A percentile compares a stretch with the other conserved stretches of the same genome.
phyloP scores from a whole-genome alignment of 1,140 invertebrate genomes.

The Orchestia grillus region DNA sequence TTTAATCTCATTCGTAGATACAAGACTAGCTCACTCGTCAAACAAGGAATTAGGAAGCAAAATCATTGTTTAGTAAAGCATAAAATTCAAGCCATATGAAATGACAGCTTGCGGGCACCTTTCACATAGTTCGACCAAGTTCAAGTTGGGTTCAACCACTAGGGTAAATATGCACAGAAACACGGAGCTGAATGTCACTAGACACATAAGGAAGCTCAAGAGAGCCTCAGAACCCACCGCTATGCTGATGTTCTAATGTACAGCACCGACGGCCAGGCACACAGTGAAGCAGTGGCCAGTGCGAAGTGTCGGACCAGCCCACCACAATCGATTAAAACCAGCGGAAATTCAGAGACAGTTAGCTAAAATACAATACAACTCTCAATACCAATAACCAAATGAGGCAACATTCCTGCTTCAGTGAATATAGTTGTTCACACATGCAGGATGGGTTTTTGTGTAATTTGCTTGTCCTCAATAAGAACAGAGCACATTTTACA shows the following conservation, averaged over 20 bases:
- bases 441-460: no score
- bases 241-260: conserved; percentile 5
- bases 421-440: no score
- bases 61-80: no score
- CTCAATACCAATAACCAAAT: no score
- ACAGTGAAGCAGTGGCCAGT: not conserved
- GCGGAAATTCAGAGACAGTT: not conserved
- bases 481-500: no score
- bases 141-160: not conserved
- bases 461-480: no score
- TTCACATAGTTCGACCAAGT: not conserved
- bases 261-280: conserved; percentile 19
- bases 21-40: not conserved
- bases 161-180: not conserved
- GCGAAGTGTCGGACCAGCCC: not conserved
- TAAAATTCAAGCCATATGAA: no score
- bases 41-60: not conserved
- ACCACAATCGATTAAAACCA: not conserved
- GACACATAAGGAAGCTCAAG: not conserved
- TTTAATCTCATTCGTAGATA: not conserved
- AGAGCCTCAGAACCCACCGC: not conserved
- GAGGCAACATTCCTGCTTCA: no score
- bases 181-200: not conserved
- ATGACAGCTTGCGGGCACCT: no score
- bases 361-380: not conserved